Percentiles rank a stretch among this genome's conserved stretches.
phyloP scores from a whole-genome alignment of 2,113 vertebrate species.

The Pluvialis apricaria region DNA sequence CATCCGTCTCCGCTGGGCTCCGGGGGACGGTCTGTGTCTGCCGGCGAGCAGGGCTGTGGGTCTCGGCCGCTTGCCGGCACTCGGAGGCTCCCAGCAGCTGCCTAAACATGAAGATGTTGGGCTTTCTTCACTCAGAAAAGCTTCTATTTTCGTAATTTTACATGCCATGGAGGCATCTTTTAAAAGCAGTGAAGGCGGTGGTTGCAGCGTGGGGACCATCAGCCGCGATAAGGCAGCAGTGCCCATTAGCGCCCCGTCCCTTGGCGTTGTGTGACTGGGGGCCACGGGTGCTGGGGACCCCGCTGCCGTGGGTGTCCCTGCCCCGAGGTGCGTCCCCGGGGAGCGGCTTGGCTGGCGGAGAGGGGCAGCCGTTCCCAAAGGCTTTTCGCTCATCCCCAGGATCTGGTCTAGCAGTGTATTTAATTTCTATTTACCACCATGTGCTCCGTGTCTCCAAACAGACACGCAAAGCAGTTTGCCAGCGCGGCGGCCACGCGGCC shows the following conservation, averaged over 20 bases:
- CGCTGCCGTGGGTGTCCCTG: rapidly evolving
- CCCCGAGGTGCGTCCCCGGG: rapidly evolving
- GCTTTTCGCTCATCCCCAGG: background rate
- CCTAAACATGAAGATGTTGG: background rate
- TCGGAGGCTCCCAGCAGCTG: background rate
- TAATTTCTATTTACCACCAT: no score
- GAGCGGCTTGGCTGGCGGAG: rapidly evolving
- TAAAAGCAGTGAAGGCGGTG: rapidly evolving
- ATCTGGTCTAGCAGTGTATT: rapidly evolving
- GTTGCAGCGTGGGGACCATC: rapidly evolving
- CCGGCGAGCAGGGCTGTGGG: background rate
- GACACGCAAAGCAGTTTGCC: background rate
- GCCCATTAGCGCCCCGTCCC: rapidly evolving
- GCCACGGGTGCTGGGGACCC: background rate
- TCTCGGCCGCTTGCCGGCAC: background rate
- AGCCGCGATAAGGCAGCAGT: rapidly evolving
- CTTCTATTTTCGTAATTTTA: background rate
- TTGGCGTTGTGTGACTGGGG: rapidly evolving
- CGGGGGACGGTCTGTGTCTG: background rate
- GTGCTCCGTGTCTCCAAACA: rapidly evolving
- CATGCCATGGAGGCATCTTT: background rate
- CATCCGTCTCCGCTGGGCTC: rapidly evolving
- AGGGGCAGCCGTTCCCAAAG: background rate
- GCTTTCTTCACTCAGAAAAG: background rate
- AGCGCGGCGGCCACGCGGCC: background rate